Evolutionary conservation across 1,140 invertebrate species (phyloP), one percentile per base, ranked within the genome.

Genomic region (Lasioglossum baleicum): DNA sequence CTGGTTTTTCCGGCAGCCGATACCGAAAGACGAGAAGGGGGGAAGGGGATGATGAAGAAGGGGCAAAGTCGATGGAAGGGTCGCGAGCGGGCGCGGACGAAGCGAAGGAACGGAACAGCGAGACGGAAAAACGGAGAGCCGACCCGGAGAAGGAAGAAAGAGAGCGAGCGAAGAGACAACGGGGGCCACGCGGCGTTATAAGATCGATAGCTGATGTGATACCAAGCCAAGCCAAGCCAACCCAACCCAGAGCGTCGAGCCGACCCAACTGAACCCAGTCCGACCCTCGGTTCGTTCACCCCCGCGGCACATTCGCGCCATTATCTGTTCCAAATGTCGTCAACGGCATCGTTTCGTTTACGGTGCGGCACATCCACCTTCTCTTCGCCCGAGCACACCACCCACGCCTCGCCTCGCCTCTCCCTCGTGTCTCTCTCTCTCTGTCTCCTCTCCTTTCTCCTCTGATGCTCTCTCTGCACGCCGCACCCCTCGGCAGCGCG

Each of bases 301-400:
- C 92, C 90, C 91, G 86, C 89, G 89, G 89, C 88, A 91, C 91
- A 92, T 92, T 92, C 91, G 89, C 91, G 90, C 91, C 91, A 92
- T 92, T 92, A 92, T 92, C 92, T 92, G 90, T 92, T 92, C 91
- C 90, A 90, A 92, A 92, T 92, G 92, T 92, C 92, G 91, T 92
- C 91, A 90, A 87, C 89, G 88, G 86, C 90, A 89, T 92, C 91
- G 91, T 92, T 92, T 90, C 91, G 91, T 91, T 92, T 92, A 91
- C 91, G 86, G 86, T 80, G 83, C 72, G 73, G 83, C 80, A 77
- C 81, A 79, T 81, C 75, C 82, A 76, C 79, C 84, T 74, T 84
- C 73, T 48, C 80, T 63, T 82, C 82, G 77, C 65, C 80, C 64
- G 68, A 83, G 64, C 83, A 31, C 56, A 17, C 78, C 79, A 44